These are phyloP conservation scores for Girardinus metallicus DNA, from an alignment of 2,797 vertebrate genomes.

Conservation along the genomic window DNA sequence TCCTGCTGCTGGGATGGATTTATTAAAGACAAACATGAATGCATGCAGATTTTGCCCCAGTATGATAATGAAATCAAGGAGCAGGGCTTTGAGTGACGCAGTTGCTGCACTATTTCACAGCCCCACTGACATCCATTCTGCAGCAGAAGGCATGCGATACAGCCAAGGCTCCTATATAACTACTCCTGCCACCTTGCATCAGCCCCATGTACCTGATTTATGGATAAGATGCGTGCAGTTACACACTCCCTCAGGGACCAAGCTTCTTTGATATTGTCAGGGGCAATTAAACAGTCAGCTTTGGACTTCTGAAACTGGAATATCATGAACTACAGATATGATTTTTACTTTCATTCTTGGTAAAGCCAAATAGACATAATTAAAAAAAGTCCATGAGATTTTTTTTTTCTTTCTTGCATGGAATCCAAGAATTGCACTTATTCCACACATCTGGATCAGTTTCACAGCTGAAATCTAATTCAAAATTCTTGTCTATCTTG, in stretches of 20 bases:
- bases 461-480: constrained; percentile 27
- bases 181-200: constrained; percentile 58
- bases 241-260: constrained; percentile 62
- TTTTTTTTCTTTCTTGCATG: neutral
- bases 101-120: constrained; percentile 71
- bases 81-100: constrained; percentile 52
- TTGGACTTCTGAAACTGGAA: constrained; percentile 51
- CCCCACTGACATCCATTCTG: constrained; percentile 72
- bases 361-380: constrained; percentile 11
- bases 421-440: constrained; percentile 34
- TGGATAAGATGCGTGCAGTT: constrained; percentile 63
- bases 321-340: constrained; percentile 53
- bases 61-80: constrained; percentile 77
- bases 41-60: constrained; percentile 55
- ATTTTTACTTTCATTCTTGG: constrained; percentile 17
- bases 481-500: constrained; percentile 17
- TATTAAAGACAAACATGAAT: constrained; percentile 2
- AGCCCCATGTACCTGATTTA: constrained; percentile 68
- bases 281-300: constrained; percentile 75
- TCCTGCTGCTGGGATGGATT: constrained; percentile 25
- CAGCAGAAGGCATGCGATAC: constrained; percentile 54
- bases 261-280: constrained; percentile 69
- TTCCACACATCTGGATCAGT: constrained; percentile 38
- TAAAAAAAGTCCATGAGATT: neutral
- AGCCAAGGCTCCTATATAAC: constrained; percentile 70